These are phyloP conservation scores for Cheilosia urbana DNA, from an alignment of 2,888 invertebrate genomes.

Conservation along the genomic window DNA sequence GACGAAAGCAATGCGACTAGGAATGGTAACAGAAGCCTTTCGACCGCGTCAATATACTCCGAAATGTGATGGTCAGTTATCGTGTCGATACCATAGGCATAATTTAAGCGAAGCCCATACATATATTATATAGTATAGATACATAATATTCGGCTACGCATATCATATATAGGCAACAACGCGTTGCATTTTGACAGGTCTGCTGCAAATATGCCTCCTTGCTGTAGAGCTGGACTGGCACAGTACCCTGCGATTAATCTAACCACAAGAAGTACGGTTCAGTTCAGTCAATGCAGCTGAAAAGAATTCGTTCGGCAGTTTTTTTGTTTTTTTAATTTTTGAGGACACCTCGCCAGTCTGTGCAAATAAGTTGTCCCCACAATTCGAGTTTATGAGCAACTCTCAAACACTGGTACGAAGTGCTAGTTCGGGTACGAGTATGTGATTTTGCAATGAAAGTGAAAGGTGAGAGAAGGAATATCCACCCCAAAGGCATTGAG, in stretches of 20 bases:
- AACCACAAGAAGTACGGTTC: conserved; percentile 51
- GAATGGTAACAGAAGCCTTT: conserved; percentile 59
- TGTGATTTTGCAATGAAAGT: conserved; percentile 69
- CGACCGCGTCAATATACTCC: conserved; percentile 38
- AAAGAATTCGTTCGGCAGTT: conserved; percentile 47
- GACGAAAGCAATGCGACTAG: conserved; percentile 1
- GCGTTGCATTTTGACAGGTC: conserved; percentile 34
- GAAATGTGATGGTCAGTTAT: conserved; percentile 61
- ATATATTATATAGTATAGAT: too few species aligned
- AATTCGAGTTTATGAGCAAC: conserved; percentile 62
- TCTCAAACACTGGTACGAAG: not conserved
- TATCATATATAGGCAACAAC: conserved; percentile 18
- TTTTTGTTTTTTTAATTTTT: conserved; percentile 38
- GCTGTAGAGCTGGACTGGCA: not conserved
- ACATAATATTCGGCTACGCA: conserved; percentile 15
- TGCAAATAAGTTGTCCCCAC: conserved; percentile 53
- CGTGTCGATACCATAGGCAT: conserved; percentile 31
- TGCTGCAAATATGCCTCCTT: conserved; percentile 41
- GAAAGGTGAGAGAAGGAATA: conserved; percentile 74
- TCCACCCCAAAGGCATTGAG: conserved; percentile 65
- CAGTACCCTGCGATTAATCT: conserved; percentile 37
- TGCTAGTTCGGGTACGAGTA: conserved; percentile 2
- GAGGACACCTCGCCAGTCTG: conserved; percentile 50
- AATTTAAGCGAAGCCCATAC: not conserved
- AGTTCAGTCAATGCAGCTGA: conserved; percentile 14